Base-by-base conservation (phyloP, 2,797 vertebrate genomes). In the Hapalemur alaotrensis region DNA sequence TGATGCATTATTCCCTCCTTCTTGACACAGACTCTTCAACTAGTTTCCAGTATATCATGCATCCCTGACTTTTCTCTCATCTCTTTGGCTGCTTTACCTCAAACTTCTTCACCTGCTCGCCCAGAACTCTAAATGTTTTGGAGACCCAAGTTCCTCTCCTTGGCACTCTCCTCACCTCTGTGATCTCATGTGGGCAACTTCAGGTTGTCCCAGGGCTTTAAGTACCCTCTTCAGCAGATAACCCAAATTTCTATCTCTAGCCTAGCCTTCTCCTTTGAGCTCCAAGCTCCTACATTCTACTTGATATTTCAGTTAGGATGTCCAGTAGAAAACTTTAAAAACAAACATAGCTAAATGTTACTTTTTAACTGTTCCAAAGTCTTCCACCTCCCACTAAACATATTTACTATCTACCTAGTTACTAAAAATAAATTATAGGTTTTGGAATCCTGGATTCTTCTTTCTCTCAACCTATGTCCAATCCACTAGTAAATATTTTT, bases 171-270 rank as follows among this genome's bases (percentile, higher is more conserved):
- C 65, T 86, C 38, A n/a, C 61, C 18, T 83, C 35, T 72, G 17
- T 91, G 73, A 94, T 94, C 25, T 95, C 75, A 94, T 70, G 14
- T 76, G 72, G 57, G n/a, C 75, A 76, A 95, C 80, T 85, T 91
- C 84, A 93, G 23, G 32, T 63, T 11, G 25, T 82, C 72, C 41
- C 10, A 79, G 79, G 35, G 32, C 5, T 89, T 91, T 85, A 46
- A 93, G 48, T 90, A 61, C 7, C 65, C 72, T 69, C 38, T 50
- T 94, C 65, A 43, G 41, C 5, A 87, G 46, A 76, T 63, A 94
- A 69, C 17, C 92, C 65, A 94, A 93, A 96, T 95, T 86, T 95
- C 43, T 81, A n/a, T 75, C 43, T 80, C 11, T 41, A 91, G 25
- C 28, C 52, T 80, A n/a, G 18, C 28, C 70, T 65, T 92, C 50